Evolutionary conservation across 2,888 invertebrate genomes (phyloP).

Genomic region (Linnaemya tessellans): DNA sequence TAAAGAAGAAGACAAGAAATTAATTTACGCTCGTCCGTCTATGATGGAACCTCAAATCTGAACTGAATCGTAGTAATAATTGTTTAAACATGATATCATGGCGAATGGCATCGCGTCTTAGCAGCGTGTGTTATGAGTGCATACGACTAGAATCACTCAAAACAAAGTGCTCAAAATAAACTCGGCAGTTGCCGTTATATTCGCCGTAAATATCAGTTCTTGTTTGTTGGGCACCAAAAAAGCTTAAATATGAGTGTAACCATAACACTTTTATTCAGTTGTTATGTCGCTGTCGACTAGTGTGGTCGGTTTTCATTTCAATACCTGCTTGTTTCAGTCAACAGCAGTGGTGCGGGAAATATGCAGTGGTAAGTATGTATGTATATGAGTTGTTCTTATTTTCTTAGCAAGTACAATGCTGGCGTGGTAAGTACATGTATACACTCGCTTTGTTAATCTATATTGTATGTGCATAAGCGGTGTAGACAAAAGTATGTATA

Average conservation of each 20-base stretch:
- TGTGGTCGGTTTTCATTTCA: slow-evolving; percentile 7
- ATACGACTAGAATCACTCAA: slow-evolving; percentile 55
- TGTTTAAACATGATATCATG: slow-evolving; percentile 56
- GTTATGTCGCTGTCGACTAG: background rate
- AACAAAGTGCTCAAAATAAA: slow-evolving; percentile 32
- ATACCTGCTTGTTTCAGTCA: background rate
- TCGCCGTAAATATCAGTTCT: slow-evolving; percentile 67
- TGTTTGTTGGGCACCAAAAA: slow-evolving; percentile 37
- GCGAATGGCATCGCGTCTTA: background rate
- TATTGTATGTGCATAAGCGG: background rate
- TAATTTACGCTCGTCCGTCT: slow-evolving; percentile 57
- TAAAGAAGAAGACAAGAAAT: background rate
- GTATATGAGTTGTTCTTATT: background rate
- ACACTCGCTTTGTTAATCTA: background rate
- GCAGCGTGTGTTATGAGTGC: background rate
- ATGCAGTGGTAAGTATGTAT: background rate
- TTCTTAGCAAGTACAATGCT: background rate
- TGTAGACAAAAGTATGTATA: background rate
- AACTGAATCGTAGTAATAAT: slow-evolving; percentile 67
- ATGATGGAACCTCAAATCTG: slow-evolving; percentile 67
- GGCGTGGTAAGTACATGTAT: background rate
- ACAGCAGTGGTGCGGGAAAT: background rate
- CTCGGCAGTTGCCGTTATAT: slow-evolving; percentile 38
- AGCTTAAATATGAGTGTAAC: slow-evolving; percentile 63
- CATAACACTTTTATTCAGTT: slow-evolving; percentile 44